Evolutionary conservation across 2,888 invertebrate species (phyloP).

Genomic region (Catocala fraxini): DNA sequence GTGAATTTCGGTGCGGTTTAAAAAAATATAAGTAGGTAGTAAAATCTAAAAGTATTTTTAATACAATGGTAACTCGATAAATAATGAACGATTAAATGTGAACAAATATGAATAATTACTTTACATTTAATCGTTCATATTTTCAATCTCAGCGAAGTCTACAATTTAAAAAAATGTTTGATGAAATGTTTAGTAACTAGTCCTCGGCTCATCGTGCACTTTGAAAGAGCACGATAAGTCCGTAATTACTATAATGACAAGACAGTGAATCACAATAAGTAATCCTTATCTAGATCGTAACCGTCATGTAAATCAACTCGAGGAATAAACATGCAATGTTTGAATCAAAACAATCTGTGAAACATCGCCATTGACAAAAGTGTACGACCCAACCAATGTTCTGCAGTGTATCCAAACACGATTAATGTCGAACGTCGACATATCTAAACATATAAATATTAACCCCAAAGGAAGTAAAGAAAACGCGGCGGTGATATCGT

Average conservation of each 20-base stretch:
- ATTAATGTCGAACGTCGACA: slow-evolving; percentile 28
- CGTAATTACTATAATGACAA: slow-evolving; percentile 27
- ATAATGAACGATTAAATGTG: too few relatives aligned
- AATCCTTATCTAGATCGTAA: slow-evolving; percentile 36
- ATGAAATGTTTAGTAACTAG: neutral
- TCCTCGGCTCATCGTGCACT: slow-evolving; percentile 19
- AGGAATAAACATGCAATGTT: slow-evolving; percentile 30
- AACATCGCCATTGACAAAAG: slow-evolving; percentile 17
- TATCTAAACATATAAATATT: slow-evolving; percentile 25
- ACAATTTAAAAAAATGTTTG: neutral
- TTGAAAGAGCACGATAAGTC: slow-evolving; percentile 42
- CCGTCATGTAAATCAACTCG: slow-evolving; percentile 26
- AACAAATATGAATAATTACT: too few relatives aligned
- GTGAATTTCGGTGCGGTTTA: slow-evolving; percentile 2
- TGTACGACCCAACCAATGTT: slow-evolving; percentile 5
- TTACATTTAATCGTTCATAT: too few relatives aligned
- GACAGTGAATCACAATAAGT: slow-evolving; percentile 38
- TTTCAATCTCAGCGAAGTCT: too few relatives aligned
- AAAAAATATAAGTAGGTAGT: neutral
- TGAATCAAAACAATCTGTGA: slow-evolving; percentile 25
- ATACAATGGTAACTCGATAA: too few relatives aligned
- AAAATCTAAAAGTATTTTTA: too few relatives aligned
- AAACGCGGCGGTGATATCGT: slow-evolving; percentile 1
- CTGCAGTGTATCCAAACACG: slow-evolving; percentile 27
- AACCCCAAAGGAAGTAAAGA: slow-evolving; percentile 28